These are phyloP conservation scores for Diploptera punctata DNA, from an alignment of 2,888 invertebrate species.

Conservation along the genomic window DNA sequence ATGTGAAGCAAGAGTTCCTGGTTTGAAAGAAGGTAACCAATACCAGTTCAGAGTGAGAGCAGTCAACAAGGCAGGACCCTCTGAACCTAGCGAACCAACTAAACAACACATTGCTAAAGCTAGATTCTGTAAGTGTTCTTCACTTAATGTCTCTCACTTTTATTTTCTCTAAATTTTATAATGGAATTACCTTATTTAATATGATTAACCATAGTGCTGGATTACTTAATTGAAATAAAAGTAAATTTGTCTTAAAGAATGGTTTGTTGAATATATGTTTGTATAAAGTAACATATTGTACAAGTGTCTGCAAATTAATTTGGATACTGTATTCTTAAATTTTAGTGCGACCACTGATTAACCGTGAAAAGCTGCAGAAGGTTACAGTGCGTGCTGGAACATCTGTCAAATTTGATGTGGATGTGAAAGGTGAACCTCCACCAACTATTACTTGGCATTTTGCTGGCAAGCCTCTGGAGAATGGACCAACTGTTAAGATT, in stretches of 20 bases:
- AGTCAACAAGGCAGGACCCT: conserved; percentile 93
- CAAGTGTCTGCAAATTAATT: too few relatives aligned
- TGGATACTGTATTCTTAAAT: conserved; percentile 43
- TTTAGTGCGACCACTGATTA: conserved; percentile 93
- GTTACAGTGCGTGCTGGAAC: conserved; percentile 91
- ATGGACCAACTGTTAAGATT: conserved; percentile 72
- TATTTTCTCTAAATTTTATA: too few relatives aligned
- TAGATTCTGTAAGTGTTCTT: conserved; percentile 74
- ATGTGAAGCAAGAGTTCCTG: conserved; percentile 83
- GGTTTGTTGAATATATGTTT: too few relatives aligned
- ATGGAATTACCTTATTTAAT: too few relatives aligned
- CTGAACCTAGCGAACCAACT: conserved; percentile 89
- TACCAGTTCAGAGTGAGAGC: conserved; percentile 97
- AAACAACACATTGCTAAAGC: conserved; percentile 88
- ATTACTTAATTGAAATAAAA: not conserved
- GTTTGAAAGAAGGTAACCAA: conserved; percentile 86
- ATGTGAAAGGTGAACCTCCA: conserved; percentile 96
- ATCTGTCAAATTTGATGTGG: conserved; percentile 89
- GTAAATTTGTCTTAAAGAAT: too few relatives aligned
- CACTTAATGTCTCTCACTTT: too few relatives aligned
- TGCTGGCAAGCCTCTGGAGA: conserved; percentile 70
- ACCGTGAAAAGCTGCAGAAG: conserved; percentile 90
- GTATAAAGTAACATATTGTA: too few relatives aligned
- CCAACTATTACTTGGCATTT: conserved; percentile 88
- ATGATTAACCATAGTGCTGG: too few relatives aligned